These are phyloP conservation scores for Zelostemma sp. DNA, from an alignment of 1,140 invertebrate genomes.

Conservation along the genomic window DNA sequence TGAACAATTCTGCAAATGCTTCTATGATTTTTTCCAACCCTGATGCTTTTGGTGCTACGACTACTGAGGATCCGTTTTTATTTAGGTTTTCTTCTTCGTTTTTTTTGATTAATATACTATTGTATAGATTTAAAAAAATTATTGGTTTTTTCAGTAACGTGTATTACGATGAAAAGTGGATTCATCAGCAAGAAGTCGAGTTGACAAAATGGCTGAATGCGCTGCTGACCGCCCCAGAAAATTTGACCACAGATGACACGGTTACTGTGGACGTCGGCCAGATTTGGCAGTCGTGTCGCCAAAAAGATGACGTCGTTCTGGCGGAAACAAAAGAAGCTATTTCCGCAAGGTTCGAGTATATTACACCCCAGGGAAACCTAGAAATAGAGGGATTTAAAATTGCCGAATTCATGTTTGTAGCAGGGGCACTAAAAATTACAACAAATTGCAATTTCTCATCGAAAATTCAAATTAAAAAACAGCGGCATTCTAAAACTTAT, in stretches of 20 bases:
- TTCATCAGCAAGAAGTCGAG: conserved; percentile 83
- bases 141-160: conserved; percentile 66
- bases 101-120: conserved; percentile 3
- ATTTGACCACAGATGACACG: conserved; percentile 73
- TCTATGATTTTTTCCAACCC: conserved; percentile 69
- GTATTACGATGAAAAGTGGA: conserved; percentile 84
- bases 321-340: conserved; percentile 79
- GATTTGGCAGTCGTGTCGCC: conserved; percentile 78
- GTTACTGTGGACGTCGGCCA: conserved; percentile 80
- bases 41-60: conserved; percentile 74
- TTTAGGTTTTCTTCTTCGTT: conserved; percentile 36
- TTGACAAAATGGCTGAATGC: conserved; percentile 92
- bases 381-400: no score
- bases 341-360: conserved; percentile 75
- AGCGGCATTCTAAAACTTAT: no score
- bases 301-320: conserved; percentile 73
- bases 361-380: no score
- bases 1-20: no score
- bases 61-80: conserved; percentile 77
- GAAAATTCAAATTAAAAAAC: no score
- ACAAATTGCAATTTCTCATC: no score
- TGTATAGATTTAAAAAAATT: background rate
- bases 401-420: no score
- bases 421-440: no score
- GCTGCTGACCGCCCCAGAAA: conserved; percentile 81